Percentiles rank a stretch among this genome's conserved stretches.
Evolutionary conservation across 2,888 invertebrate species (phyloP).

Genomic region (Erannis defoliaria): DNA sequence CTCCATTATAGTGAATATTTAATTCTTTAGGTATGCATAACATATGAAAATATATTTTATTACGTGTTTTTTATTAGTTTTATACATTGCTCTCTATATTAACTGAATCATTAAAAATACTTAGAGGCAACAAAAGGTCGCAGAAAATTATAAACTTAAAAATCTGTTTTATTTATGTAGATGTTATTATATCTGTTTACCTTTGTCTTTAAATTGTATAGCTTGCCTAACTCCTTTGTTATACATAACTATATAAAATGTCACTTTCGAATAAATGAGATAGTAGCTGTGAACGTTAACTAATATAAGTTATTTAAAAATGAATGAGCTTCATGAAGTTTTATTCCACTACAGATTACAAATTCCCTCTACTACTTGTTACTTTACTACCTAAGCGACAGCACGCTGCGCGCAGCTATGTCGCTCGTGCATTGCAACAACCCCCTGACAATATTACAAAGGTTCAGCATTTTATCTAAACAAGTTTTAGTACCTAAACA

Average conservation of each 20-base stretch:
- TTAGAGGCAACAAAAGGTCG: neutral
- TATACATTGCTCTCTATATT: constrained; percentile 28
- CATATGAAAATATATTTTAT: constrained; percentile 24
- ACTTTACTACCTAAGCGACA: no score
- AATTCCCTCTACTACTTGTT: neutral
- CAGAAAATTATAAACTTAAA: neutral
- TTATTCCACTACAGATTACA: constrained; percentile 7
- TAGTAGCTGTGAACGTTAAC: constrained; percentile 54
- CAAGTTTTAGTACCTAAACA: no score
- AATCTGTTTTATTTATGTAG: neutral
- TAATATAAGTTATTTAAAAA: constrained; percentile 47
- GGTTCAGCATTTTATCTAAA: no score
- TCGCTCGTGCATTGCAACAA: no score
- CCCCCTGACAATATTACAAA: no score
- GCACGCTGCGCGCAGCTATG: no score
- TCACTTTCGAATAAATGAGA: constrained; percentile 36
- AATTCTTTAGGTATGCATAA: constrained; percentile 8
- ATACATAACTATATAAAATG: constrained; percentile 18
- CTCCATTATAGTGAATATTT: constrained; percentile 16
- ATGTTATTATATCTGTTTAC: neutral
- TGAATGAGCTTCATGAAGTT: no score
- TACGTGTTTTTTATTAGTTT: constrained; percentile 29
- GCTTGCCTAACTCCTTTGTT: constrained; percentile 9
- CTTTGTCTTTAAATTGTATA: neutral
- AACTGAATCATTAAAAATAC: neutral